Evolutionary conservation across 2,888 invertebrate species (phyloP).

Genomic region (Rhagonycha fulva): DNA sequence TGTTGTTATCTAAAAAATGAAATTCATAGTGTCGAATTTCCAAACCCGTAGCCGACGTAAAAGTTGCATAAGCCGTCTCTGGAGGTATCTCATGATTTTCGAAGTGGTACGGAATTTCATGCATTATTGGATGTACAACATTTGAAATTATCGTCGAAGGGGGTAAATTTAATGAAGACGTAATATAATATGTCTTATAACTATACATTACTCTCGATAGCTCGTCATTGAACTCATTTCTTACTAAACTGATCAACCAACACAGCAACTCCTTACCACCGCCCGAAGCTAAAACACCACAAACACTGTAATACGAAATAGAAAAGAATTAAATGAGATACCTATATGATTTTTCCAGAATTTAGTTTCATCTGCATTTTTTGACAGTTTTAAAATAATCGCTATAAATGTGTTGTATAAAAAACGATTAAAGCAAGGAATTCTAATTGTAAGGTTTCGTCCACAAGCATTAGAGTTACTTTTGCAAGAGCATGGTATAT

Average conservation of each 20-base stretch:
- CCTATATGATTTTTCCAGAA: slow-evolving; percentile 44
- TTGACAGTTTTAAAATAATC: slow-evolving; percentile 34
- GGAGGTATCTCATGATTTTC: neutral
- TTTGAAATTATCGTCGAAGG: neutral
- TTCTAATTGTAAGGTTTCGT: slow-evolving; percentile 34
- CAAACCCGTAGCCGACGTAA: slow-evolving; percentile 58
- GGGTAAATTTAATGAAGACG: neutral
- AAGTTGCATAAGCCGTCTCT: slow-evolving; percentile 39
- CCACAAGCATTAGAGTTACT: slow-evolving; percentile 37
- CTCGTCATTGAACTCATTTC: neutral
- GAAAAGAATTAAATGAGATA: slow-evolving; percentile 19
- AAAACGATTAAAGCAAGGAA: slow-evolving; percentile 43
- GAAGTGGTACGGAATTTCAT: neutral
- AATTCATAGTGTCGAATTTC: slow-evolving; percentile 49
- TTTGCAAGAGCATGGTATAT: neutral
- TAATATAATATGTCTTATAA: neutral
- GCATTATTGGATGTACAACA: neutral
- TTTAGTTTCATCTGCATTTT: slow-evolving; percentile 30
- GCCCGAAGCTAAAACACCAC: neutral
- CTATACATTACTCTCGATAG: neutral
- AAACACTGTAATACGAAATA: rapidly evolving
- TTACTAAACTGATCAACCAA: neutral
- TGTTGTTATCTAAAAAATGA: neutral
- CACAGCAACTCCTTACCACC: neutral
- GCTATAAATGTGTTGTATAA: slow-evolving; percentile 39